Evolutionary conservation across 2,113 vertebrate genomes (phyloP).

Genomic region (Pomatostomus ruficeps): DNA sequence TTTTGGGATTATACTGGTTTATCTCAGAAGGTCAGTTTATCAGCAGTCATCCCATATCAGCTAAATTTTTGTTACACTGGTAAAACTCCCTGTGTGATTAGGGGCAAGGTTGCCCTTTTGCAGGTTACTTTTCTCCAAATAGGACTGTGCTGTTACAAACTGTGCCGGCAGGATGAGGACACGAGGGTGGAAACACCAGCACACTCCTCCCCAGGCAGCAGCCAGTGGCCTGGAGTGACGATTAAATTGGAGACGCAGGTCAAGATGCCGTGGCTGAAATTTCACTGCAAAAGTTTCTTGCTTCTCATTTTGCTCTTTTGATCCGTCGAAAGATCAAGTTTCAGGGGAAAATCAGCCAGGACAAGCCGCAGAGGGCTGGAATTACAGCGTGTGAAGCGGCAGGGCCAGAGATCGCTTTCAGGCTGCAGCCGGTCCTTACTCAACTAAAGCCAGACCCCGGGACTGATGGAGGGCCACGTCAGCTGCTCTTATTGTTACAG

Average conservation of each 20-base stretch:
- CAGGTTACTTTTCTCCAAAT: not conserved
- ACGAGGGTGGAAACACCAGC: not conserved
- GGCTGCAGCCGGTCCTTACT: not conserved
- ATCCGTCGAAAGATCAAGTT: not conserved
- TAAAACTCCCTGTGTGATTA: fast-evolving
- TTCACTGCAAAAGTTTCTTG: slow-evolving; percentile 10
- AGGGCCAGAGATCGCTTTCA: not conserved
- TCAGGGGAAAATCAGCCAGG: slow-evolving; percentile 14
- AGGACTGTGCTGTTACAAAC: not conserved
- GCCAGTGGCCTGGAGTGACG: fast-evolving
- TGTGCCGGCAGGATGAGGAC: not conserved
- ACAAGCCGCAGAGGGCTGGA: not conserved
- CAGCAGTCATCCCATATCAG: not conserved
- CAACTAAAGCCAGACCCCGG: not conserved
- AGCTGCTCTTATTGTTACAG: not conserved
- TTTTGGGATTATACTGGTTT: not conserved
- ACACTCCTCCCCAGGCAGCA: fast-evolving
- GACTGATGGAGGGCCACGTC: not conserved
- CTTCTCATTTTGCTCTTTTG: slow-evolving; percentile 29
- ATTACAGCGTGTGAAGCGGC: not conserved
- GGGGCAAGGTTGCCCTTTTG: not conserved
- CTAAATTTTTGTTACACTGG: not conserved
- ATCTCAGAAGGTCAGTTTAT: not conserved
- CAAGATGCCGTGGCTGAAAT: not conserved
- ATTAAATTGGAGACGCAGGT: not conserved